Conservation (phyloP, 2,888 invertebrate genomes). For the Dynastes maya region DNA sequence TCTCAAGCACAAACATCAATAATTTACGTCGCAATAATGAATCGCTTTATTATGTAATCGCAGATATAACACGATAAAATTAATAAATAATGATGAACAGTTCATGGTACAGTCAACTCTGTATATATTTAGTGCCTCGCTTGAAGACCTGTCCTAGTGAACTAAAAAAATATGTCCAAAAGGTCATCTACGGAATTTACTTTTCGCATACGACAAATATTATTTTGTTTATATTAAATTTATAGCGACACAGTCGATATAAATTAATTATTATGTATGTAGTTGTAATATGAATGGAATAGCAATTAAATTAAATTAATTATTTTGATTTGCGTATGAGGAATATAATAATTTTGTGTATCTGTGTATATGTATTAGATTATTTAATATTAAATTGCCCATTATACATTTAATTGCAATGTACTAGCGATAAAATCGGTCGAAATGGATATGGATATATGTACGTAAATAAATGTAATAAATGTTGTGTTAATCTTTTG, state of each 20-base stretch:
- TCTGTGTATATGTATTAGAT: constrained; percentile 3
- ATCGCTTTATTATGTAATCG: constrained; percentile 22
- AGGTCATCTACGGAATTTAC: constrained; percentile 1
- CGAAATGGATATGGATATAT: neutral
- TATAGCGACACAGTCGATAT: constrained; percentile 9
- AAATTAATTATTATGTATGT: constrained; percentile 15
- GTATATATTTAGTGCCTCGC: neutral
- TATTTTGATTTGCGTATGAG: neutral
- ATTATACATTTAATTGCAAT: constrained; percentile 2
- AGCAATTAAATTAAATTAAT: constrained; percentile 14
- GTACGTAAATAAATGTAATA: too few relatives aligned
- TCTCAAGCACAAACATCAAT: neutral
- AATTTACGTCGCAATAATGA: constrained; percentile 11
- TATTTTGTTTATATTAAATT: constrained; percentile 27
- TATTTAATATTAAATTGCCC: neutral
- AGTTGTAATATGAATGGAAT: constrained; percentile 10
- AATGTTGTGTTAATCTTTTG: too few relatives aligned
- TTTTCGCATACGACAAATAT: neutral
- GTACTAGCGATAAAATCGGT: neutral
- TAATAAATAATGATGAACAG: neutral
- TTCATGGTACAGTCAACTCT: neutral
- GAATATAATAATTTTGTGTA: neutral
- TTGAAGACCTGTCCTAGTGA: constrained; percentile 10
- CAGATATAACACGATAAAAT: neutral
- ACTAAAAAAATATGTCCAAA: constrained; percentile 17